Percentiles rank a stretch among this genome's conserved stretches.
Evolutionary conservation across 2,113 vertebrate species (phyloP).

Genomic region (Hypocryptadius cinnamomeus): DNA sequence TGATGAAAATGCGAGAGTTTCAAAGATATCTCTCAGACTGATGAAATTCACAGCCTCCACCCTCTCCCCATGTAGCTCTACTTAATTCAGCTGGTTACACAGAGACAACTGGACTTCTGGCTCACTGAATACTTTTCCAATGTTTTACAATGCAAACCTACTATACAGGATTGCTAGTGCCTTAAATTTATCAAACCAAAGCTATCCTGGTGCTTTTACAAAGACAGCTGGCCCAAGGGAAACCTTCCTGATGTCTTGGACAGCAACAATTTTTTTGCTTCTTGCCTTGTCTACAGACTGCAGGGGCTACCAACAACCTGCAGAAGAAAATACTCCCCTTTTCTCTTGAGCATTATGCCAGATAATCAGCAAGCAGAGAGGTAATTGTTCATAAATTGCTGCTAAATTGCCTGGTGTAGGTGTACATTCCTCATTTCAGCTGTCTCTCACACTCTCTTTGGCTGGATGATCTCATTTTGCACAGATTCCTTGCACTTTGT

Average conservation of each 20-base stretch:
- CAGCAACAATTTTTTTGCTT: background rate
- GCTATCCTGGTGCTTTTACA: background rate
- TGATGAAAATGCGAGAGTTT: slow-evolving; percentile 14
- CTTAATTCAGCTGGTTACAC: background rate
- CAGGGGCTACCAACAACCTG: background rate
- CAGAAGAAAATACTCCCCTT: background rate
- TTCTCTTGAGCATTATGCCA: background rate
- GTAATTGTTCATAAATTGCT: background rate
- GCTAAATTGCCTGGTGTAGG: background rate
- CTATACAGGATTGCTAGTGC: background rate
- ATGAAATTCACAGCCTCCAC: slow-evolving; percentile 25
- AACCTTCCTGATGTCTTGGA: background rate
- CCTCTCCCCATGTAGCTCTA: background rate
- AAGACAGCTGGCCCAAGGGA: background rate
- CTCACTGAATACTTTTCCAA: background rate
- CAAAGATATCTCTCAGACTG: slow-evolving; percentile 7
- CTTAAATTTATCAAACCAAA: background rate
- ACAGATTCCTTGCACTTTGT: background rate
- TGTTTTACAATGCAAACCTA: background rate
- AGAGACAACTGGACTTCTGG: background rate
- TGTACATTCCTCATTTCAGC: background rate
- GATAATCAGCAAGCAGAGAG: background rate
- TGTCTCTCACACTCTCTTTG: background rate
- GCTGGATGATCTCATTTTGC: slow-evolving; percentile 33
- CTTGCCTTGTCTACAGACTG: background rate